Evolutionary conservation across 2,888 invertebrate genomes (phyloP).

Genomic region (Dioctria linearis): DNA sequence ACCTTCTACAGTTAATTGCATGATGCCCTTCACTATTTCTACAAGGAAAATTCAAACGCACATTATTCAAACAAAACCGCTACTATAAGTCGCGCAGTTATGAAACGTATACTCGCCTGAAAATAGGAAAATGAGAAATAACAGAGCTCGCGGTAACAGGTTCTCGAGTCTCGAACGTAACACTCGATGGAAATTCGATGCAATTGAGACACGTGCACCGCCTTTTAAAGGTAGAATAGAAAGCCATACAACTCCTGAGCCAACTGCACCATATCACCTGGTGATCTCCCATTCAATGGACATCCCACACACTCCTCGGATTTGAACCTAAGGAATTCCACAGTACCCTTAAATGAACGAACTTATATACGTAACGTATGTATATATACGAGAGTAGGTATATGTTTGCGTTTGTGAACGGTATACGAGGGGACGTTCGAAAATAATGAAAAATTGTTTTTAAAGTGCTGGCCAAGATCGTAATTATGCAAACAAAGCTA

Average conservation of each 20-base stretch:
- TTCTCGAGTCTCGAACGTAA: conserved; percentile 32
- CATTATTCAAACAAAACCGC: conserved; percentile 15
- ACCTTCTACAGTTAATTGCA: conserved; percentile 16
- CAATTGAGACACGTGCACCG: conserved; percentile 47
- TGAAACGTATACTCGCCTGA: conserved; percentile 24
- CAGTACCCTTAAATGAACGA: conserved; percentile 14
- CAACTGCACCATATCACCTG: conserved; percentile 25
- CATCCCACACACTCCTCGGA: conserved; percentile 43
- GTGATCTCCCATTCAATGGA: conserved; percentile 44
- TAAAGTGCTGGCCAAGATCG: conserved; percentile 4
- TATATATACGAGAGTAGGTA: not conserved
- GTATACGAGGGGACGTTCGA: conserved; percentile 8
- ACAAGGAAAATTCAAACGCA: conserved; percentile 6
- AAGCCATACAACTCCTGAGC: conserved; percentile 2
- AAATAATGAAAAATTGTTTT: conserved; percentile 47
- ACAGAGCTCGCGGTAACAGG: conserved; percentile 24
- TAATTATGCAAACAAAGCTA: conserved; percentile 3
- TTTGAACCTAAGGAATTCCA: conserved; percentile 29
- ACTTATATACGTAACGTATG: not conserved
- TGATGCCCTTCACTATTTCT: conserved; percentile 37
- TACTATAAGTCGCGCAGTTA: conserved; percentile 28
- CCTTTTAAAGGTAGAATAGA: conserved; percentile 26
- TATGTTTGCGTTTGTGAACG: not conserved
- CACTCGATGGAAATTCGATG: conserved; percentile 37
- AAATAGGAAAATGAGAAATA: conserved; percentile 42